phyloP scores from a whole-genome alignment of 2,888 invertebrate species.

The Dryocosmus kuriphilus region DNA sequence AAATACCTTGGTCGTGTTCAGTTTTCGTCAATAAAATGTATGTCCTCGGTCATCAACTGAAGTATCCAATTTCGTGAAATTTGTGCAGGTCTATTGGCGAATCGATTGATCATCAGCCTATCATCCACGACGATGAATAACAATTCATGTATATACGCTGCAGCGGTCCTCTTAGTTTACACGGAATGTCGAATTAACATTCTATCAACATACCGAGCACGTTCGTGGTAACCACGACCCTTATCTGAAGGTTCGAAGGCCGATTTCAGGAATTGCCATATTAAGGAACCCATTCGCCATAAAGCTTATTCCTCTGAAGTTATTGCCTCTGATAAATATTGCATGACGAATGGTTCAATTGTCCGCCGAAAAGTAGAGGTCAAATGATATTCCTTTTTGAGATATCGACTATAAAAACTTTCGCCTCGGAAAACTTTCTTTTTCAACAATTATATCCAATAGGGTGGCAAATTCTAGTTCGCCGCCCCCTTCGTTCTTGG shows the following conservation, averaged over 20 bases:
- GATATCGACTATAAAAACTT: no score
- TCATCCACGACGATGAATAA: slow-evolving; percentile 4
- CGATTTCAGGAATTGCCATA: slow-evolving; percentile 17
- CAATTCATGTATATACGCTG: slow-evolving; percentile 14
- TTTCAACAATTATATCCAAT: no score
- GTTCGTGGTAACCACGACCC: slow-evolving; percentile 15
- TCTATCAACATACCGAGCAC: slow-evolving; percentile 18
- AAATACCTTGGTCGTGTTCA: not conserved
- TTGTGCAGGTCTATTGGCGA: slow-evolving; percentile 13
- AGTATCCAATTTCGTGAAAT: slow-evolving; percentile 13
- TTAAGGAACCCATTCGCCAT: not conserved
- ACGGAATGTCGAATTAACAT: slow-evolving; percentile 18
- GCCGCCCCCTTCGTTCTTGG: no score
- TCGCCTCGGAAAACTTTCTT: no score
- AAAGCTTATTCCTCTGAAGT: not conserved
- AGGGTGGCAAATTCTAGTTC: no score
- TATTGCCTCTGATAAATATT: not conserved
- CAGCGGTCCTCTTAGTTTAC: slow-evolving; percentile 15
- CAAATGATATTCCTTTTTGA: no score
- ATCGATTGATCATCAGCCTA: slow-evolving; percentile 14
- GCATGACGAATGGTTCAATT: not conserved
- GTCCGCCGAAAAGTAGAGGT: no score
- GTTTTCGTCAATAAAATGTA: not conserved
- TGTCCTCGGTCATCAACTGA: not conserved
- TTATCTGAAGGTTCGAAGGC: slow-evolving; percentile 8